These are phyloP conservation scores for Erethizon dorsatum DNA, from an alignment of 2,797 vertebrate species.

Conservation along the genomic window DNA sequence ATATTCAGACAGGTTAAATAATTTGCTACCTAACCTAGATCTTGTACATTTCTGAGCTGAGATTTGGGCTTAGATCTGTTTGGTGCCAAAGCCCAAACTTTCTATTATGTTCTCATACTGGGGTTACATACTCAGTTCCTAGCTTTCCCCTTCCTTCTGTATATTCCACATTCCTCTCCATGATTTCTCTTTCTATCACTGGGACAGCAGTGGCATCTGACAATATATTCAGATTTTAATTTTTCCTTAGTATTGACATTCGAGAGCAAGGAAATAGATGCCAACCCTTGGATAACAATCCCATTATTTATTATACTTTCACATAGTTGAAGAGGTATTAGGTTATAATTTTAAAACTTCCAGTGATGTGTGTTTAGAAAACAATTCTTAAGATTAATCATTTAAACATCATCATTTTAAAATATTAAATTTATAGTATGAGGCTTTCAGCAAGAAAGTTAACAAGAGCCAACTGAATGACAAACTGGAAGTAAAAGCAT, in stretches of 20 bases:
- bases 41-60: neutral
- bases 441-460: neutral
- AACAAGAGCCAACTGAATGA: neutral
- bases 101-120: neutral
- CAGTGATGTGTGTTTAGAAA: neutral
- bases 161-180: neutral
- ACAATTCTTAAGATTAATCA: neutral
- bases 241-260: slow-evolving; percentile 24
- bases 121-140: neutral
- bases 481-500: neutral
- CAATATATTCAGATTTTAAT: slow-evolving; percentile 34
- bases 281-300: neutral
- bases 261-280: slow-evolving; percentile 41
- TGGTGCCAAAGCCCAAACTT: neutral
- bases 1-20: neutral
- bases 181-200: slow-evolving; percentile 10
- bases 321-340: slow-evolving; percentile 11
- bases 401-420: slow-evolving; percentile 29
- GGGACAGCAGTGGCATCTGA: neutral
- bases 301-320: neutral
- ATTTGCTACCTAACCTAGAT: neutral
- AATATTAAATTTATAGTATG: neutral
- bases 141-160: neutral
- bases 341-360: slow-evolving; percentile 48
- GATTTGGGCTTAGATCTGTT: neutral